Evolutionary conservation across 2,888 invertebrate species (phyloP).

Genomic region (Orthosia gracilis): DNA sequence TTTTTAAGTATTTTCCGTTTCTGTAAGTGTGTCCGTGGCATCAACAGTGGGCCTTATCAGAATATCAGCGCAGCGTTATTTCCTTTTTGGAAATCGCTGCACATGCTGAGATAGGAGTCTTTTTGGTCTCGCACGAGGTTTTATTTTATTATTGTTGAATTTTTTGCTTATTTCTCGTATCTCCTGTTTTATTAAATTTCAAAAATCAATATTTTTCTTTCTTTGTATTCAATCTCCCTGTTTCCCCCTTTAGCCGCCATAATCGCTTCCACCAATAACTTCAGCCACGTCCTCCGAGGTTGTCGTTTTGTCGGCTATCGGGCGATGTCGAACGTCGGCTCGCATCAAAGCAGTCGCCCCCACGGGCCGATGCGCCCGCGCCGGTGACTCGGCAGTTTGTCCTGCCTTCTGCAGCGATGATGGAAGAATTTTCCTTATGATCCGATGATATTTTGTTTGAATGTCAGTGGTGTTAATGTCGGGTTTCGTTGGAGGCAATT

Average conservation of each 20-base stretch:
- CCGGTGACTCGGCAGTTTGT: conserved; percentile 87
- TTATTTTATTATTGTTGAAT: too few relatives aligned
- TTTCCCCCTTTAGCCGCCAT: background rate
- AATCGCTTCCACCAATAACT: conserved; percentile 71
- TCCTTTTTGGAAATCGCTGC: too few relatives aligned
- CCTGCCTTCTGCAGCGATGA: conserved; percentile 71
- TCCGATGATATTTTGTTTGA: conserved; percentile 69
- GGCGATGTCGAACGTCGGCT: conserved; percentile 88
- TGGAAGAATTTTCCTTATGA: conserved; percentile 82
- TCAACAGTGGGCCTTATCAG: too few relatives aligned
- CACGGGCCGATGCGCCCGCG: conserved; percentile 84
- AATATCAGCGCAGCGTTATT: too few relatives aligned
- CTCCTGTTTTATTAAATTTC: too few relatives aligned
- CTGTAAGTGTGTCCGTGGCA: too few relatives aligned
- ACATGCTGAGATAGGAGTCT: too few relatives aligned
- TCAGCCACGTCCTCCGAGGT: conserved; percentile 70
- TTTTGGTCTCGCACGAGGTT: too few relatives aligned
- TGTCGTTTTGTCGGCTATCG: conserved; percentile 90
- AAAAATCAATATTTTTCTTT: too few relatives aligned
- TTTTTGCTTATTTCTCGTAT: too few relatives aligned
- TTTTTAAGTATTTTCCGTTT: too few relatives aligned
- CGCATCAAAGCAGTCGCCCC: conserved; percentile 85
- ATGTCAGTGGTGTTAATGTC: conserved; percentile 57
- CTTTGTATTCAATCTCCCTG: background rate
- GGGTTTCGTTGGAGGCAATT: conserved; percentile 52